Conservation (phyloP, 2,113 vertebrate species). For the Platichthys flesus region DNA sequence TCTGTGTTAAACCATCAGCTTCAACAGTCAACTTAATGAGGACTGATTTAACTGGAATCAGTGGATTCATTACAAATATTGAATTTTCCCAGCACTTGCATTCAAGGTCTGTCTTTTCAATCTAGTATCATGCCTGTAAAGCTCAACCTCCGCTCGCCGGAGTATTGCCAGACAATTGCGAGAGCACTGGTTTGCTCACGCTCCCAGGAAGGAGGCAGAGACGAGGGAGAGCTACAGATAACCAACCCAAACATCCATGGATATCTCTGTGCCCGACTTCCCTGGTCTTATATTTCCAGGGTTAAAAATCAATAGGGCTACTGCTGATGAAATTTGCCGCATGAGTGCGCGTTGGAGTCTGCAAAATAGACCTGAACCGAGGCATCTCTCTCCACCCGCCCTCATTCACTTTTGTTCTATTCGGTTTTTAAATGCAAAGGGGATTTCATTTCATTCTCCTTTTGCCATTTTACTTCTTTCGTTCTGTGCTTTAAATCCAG, state of each 20-base stretch:
- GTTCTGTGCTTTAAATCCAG: slow-evolving; percentile 62
- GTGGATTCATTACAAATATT: slow-evolving; percentile 48
- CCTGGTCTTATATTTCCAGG: slow-evolving; percentile 75
- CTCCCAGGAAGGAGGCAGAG: slow-evolving; percentile 52
- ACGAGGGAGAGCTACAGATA: slow-evolving; percentile 54
- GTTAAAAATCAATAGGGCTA: slow-evolving; percentile 78
- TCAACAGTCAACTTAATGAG: slow-evolving; percentile 21
- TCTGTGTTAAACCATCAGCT: slow-evolving; percentile 50
- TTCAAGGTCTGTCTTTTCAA: slow-evolving; percentile 62
- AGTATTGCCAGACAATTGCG: slow-evolving; percentile 67
- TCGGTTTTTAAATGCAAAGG: slow-evolving; percentile 79
- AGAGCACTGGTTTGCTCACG: slow-evolving; percentile 60
- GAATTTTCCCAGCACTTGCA: slow-evolving; percentile 46
- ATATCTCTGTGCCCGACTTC: slow-evolving; percentile 59
- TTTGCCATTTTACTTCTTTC: slow-evolving; percentile 58
- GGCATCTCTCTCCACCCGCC: slow-evolving; percentile 51
- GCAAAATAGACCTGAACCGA: slow-evolving; percentile 47
- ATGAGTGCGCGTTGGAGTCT: slow-evolving; percentile 65
- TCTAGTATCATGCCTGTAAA: slow-evolving; percentile 56
- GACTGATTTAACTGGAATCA: slow-evolving; percentile 22
- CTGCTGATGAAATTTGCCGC: slow-evolving; percentile 81
- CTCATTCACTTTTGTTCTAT: slow-evolving; percentile 68
- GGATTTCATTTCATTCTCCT: slow-evolving; percentile 78
- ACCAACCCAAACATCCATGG: slow-evolving; percentile 67
- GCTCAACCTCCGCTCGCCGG: slow-evolving; percentile 50